Evolutionary conservation across 2,888 invertebrate genomes (phyloP), one percentile per base, ranked within the genome.

Genomic region (Drosophila suboccidentalis): DNA sequence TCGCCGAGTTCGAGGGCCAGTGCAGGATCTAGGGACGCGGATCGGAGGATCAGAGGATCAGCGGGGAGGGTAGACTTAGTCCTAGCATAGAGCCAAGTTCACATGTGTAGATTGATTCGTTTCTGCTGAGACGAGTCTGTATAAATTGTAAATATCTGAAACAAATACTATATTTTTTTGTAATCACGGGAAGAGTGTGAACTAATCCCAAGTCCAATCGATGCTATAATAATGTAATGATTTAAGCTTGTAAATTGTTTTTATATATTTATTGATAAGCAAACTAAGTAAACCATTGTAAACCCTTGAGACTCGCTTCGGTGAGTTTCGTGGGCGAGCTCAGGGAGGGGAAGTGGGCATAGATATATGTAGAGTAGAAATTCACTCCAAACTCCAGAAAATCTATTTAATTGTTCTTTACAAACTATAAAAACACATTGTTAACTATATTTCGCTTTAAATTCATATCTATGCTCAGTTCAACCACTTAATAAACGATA

Each of bases 1-100:
- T 89, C 32, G 75, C 85, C 43, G 89, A 89, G 57, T 91, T 91
- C 55, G 82, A 89, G 62, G 90, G 75, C 10, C 91, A 91, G 49
- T 90, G 90, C 55, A 63, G 87, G 51, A 51, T 64, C 38, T 80
- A 55, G 29, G 8, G 29, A 8, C 2, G 17, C 29, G 19, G 8
- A 26, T 13, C 9, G 36, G 32, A 44, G n/a, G 13, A 46, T 44
- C 32, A 10, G 17, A 39, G 22, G 67, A 32, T 19, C 17, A 17
- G 9, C 36, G 22, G 67, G 77, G 61, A n/a, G 69, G 73, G 62
- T 78, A 78, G 38, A 13, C 1, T 1, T 72, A 73, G 39, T 55
- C 50, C 32, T 41, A 29, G 5, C 43, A 26, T 57, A 57, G 59
- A 51, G 60, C 60, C 54, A 39, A 50, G 58, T 47, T 61, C 58